phyloP scores from a whole-genome alignment of 2,113 vertebrate species.

The Patagioenas fasciata region DNA sequence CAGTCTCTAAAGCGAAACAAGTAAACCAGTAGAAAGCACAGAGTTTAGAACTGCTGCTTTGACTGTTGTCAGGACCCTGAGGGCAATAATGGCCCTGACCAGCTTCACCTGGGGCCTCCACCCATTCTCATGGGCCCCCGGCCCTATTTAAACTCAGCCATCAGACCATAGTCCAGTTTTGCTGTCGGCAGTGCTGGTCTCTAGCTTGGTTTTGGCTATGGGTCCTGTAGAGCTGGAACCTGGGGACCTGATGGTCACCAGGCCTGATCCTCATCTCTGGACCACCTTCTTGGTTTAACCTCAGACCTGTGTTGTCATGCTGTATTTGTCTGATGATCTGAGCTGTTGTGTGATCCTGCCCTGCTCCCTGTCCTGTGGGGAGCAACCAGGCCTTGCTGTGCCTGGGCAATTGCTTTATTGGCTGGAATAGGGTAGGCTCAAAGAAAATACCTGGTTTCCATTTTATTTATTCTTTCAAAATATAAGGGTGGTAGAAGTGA shows the following conservation, averaged over 20 bases:
- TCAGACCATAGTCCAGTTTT: rapidly evolving
- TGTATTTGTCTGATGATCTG: background rate
- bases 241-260: too few relatives aligned
- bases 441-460: background rate
- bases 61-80: background rate
- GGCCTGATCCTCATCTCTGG: background rate
- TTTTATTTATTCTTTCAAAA: background rate
- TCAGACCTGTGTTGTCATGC: rapidly evolving
- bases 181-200: background rate
- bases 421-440: background rate
- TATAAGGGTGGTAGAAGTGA: background rate
- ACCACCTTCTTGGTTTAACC: background rate
- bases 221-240: too few relatives aligned
- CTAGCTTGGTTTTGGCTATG: rapidly evolving
- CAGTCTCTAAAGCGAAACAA: background rate
- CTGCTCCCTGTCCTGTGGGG: background rate
- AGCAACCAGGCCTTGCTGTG: background rate
- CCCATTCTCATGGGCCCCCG: rapidly evolving
- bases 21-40: background rate
- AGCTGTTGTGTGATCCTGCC: background rate
- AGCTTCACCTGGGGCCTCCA: background rate
- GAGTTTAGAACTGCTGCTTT: background rate
- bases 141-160: background rate
- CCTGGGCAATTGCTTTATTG: background rate
- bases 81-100: background rate